phyloP scores from a whole-genome alignment of 1,140 invertebrate species.

The Drosophila micromelanica region DNA sequence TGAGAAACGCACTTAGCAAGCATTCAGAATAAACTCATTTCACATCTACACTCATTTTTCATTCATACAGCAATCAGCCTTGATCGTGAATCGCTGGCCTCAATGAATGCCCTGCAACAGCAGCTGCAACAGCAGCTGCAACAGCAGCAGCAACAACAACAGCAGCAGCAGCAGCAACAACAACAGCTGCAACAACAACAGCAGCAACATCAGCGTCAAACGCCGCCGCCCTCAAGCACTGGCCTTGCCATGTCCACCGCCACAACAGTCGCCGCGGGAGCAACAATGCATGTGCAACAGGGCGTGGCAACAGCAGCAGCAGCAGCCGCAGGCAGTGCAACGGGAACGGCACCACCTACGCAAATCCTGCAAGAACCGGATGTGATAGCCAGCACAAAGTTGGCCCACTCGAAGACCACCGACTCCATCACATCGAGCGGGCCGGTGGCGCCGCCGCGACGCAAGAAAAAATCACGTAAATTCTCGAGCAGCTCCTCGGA shows the following conservation, averaged over 20 bases:
- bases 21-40: conserved; percentile 17
- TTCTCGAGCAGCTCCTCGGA: conserved; percentile 85
- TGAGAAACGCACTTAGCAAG: conserved; percentile 40
- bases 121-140: conserved; percentile 48
- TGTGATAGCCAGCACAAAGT: conserved; percentile 96
- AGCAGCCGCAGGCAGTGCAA: conserved; percentile 3
- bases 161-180: conserved; percentile 4
- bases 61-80: conserved; percentile 68
- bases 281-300: conserved; percentile 50
- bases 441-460: conserved; percentile 92
- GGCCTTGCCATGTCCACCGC: conserved; percentile 15
- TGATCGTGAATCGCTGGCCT: conserved; percentile 79
- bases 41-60: not conserved
- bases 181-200: not conserved
- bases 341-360: conserved; percentile 2
- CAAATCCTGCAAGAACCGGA: conserved; percentile 92
- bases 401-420: conserved; percentile 85
- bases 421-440: conserved; percentile 81
- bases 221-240: conserved; percentile 28
- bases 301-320: conserved; percentile 23
- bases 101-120: conserved; percentile 63
- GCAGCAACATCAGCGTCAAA: conserved; percentile 49
- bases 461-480: conserved; percentile 90
- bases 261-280: conserved; percentile 30
- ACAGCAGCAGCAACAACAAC: not conserved